phyloP scores from a whole-genome alignment of 2,797 vertebrate genomes.

The Esox masquinongy region DNA sequence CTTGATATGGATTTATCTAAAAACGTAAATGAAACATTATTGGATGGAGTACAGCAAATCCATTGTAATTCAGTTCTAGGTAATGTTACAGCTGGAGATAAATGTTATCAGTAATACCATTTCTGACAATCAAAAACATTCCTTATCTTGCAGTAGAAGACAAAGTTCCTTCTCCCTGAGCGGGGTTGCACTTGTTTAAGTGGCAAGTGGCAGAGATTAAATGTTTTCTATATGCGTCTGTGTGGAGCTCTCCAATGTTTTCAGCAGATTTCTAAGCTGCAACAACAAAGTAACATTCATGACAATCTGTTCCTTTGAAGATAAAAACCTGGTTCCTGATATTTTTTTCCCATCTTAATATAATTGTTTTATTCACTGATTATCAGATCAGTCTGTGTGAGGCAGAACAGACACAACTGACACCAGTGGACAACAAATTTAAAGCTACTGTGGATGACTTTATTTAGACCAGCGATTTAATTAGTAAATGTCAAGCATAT shows the following conservation, averaged over 20 bases:
- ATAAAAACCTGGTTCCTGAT: too few relatives aligned
- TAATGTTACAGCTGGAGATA: not conserved
- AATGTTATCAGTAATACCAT: not conserved
- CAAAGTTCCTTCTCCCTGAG: not conserved
- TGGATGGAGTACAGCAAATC: not conserved
- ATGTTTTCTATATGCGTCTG: not conserved
- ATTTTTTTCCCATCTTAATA: not conserved
- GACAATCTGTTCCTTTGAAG: slow-evolving; percentile 2
- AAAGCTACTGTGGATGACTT: not conserved
- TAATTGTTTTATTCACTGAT: not conserved
- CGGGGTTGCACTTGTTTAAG: slow-evolving; percentile 4
- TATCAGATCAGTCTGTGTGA: not conserved
- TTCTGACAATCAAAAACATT: slow-evolving; percentile 3
- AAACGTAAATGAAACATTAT: not conserved
- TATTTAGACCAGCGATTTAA: not conserved
- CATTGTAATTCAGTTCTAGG: too few relatives aligned
- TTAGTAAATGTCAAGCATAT: not conserved
- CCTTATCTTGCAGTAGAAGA: not conserved
- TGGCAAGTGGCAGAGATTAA: slow-evolving; percentile 2
- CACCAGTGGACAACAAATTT: not conserved
- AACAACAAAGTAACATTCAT: slow-evolving; percentile 9
- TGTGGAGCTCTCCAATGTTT: slow-evolving; percentile 5
- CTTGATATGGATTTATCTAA: too few relatives aligned
- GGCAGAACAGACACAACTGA: not conserved
- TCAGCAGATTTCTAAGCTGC: not conserved